These are phyloP conservation scores for Turnix velox DNA, from an alignment of 2,113 vertebrate genomes.

Conservation along the genomic window DNA sequence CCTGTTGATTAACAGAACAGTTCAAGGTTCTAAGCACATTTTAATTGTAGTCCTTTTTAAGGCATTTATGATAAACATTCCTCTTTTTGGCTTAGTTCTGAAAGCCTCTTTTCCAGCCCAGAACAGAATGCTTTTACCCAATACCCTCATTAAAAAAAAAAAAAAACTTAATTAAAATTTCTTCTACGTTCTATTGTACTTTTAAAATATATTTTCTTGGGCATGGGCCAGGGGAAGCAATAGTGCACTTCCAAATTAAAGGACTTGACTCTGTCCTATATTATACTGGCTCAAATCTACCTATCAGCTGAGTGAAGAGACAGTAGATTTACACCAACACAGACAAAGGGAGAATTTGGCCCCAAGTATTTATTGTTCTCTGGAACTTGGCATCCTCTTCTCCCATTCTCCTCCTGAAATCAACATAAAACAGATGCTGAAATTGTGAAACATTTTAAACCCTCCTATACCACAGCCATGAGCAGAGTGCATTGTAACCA, in stretches of 20 bases:
- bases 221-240: neutral
- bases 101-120: neutral
- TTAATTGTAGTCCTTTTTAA: constrained; percentile 2
- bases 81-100: neutral
- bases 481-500: neutral
- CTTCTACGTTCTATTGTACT: neutral
- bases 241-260: neutral
- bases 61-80: neutral
- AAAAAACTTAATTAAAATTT: neutral
- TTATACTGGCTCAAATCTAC: neutral
- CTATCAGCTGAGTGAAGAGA: neutral
- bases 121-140: neutral
- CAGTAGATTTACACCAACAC: rapidly evolving
- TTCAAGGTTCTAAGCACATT: neutral
- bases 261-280: neutral
- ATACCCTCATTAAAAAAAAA: neutral
- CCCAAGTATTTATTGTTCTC: neutral
- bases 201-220: neutral
- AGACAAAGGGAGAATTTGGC: neutral
- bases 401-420: neutral
- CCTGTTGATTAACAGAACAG: neutral
- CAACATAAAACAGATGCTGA: constrained; percentile 26
- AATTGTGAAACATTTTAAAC: constrained; percentile 2
- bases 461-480: neutral
- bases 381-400: neutral